phyloP scores from a whole-genome alignment of 2,888 invertebrate species.

The Chymomyza fuscimana region DNA sequence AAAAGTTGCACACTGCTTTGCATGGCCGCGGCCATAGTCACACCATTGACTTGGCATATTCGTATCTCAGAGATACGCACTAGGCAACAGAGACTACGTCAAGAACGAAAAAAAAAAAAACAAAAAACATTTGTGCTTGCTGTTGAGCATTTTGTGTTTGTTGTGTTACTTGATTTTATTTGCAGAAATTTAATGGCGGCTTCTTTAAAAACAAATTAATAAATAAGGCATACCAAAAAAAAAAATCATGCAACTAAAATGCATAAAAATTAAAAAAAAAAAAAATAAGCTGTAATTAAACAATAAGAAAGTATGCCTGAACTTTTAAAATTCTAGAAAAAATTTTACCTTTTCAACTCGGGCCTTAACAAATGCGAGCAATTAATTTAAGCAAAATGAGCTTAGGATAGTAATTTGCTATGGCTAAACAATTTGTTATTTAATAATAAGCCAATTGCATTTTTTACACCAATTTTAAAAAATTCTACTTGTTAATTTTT shows the following conservation, averaged over 20 bases:
- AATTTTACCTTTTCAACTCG: no score
- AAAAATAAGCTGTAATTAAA: no score
- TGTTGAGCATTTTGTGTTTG: conserved; percentile 19
- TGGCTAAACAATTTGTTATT: background rate
- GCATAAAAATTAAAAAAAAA: no score
- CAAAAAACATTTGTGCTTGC: conserved; percentile 27
- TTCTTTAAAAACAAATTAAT: conserved; percentile 22
- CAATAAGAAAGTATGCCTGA: background rate
- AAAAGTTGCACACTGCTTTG: no score
- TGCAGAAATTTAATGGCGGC: conserved; percentile 55
- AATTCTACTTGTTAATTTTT: no score
- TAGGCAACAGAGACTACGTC: conserved; percentile 32
- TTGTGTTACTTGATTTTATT: conserved; percentile 26
- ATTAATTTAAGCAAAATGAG: background rate
- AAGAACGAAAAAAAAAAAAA: conserved; percentile 31
- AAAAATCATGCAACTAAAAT: no score
- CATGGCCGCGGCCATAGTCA: conserved; percentile 28
- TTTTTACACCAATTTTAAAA: background rate
- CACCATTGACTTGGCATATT: conserved; percentile 55
- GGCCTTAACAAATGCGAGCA: background rate
- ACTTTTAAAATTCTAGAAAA: no score
- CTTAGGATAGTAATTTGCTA: background rate
- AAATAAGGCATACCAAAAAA: background rate
- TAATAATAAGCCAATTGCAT: background rate
- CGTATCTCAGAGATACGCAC: conserved; percentile 36